Percentiles rank a stretch among this genome's conserved stretches.
Evolutionary conservation across 1,140 invertebrate genomes (phyloP).

Genomic region (Drosophila bifasciata): DNA sequence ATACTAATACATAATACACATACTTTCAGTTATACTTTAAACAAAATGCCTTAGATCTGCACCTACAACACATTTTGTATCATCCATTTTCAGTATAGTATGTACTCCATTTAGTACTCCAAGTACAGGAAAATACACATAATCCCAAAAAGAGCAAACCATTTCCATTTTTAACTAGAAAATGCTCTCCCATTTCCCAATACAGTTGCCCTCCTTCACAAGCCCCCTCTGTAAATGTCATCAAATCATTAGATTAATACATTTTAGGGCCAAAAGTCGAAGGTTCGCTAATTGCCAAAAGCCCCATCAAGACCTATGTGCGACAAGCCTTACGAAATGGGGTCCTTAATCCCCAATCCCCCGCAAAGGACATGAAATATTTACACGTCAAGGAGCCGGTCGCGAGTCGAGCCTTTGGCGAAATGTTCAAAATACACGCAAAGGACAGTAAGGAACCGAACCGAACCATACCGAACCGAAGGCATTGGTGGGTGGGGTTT

Average conservation of each 20-base stretch:
- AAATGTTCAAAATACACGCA: conserved; percentile 63
- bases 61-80: too few species aligned
- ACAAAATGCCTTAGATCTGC: too few species aligned
- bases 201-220: neutral
- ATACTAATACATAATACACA: too few species aligned
- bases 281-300: conserved; percentile 70
- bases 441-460: conserved; percentile 19
- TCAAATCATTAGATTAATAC: conserved; percentile 48
- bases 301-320: conserved; percentile 62
- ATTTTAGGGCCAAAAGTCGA: conserved; percentile 41
- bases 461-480: conserved; percentile 37
- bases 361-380: conserved; percentile 73
- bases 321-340: conserved; percentile 1
- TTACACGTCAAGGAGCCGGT: conserved; percentile 62
- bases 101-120: too few species aligned
- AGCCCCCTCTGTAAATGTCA: conserved; percentile 18
- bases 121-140: too few species aligned
- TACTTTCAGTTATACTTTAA: too few species aligned
- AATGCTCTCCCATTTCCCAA: too few species aligned
- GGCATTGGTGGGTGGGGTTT: conserved; percentile 32
- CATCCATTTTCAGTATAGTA: too few species aligned
- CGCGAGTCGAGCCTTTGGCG: conserved; percentile 32
- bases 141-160: too few species aligned
- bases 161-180: too few species aligned
- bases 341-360: neutral